Evolutionary conservation across 2,888 invertebrate genomes (phyloP).

Genomic region (Orthonevra nobilis): DNA sequence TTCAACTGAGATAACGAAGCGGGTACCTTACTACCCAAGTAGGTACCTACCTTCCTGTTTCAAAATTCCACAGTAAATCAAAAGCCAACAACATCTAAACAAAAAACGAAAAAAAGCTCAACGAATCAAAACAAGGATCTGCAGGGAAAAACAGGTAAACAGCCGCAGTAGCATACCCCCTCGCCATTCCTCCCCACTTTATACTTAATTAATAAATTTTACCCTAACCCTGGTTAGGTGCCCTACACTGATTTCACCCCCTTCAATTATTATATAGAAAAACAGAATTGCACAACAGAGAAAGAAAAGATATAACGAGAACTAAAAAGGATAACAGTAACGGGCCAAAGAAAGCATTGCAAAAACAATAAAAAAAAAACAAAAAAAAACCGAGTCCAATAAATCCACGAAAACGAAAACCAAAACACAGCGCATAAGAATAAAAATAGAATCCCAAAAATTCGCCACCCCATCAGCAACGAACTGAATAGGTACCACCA

Average conservation of each 20-base stretch:
- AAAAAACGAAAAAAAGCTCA: not conserved
- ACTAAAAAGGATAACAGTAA: slow-evolving; percentile 15
- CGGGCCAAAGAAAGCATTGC: slow-evolving; percentile 54
- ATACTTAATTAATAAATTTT: slow-evolving; percentile 45
- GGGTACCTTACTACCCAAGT: no score
- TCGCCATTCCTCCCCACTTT: not conserved
- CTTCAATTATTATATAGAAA: not conserved
- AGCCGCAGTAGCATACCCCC: not conserved
- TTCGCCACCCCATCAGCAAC: no score
- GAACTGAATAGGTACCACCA: no score
- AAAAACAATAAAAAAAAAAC: slow-evolving; percentile 57
- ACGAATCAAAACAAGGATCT: slow-evolving; percentile 23
- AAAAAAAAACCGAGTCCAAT: slow-evolving; percentile 45
- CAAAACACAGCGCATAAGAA: slow-evolving; percentile 18
- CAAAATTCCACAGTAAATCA: not conserved
- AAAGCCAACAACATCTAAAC: slow-evolving; percentile 1
- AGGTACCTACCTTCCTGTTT: not conserved
- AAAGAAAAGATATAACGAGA: slow-evolving; percentile 37
- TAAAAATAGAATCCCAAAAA: slow-evolving; percentile 20
- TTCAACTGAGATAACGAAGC: no score
- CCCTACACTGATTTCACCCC: not conserved
- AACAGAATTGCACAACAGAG: slow-evolving; percentile 15
- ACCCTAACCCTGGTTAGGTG: slow-evolving; percentile 12
- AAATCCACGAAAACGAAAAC: slow-evolving; percentile 53
- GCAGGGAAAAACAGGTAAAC: slow-evolving; percentile 14